phyloP scores from a whole-genome alignment of 2,888 invertebrate species.

The Polymixis lichenea region DNA sequence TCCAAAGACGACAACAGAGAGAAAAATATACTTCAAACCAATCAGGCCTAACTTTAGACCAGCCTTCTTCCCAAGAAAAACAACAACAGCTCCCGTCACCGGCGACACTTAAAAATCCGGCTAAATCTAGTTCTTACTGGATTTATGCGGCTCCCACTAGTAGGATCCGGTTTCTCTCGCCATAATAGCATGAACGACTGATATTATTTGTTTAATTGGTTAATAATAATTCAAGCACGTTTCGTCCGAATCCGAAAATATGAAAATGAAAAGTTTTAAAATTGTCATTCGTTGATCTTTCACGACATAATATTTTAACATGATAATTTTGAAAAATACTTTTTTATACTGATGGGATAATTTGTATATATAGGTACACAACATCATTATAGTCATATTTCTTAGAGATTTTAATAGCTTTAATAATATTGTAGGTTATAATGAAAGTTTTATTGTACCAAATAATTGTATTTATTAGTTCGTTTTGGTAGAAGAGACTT shows the following conservation, averaged over 20 bases:
- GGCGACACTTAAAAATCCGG: slow-evolving; percentile 68
- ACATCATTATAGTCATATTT: slow-evolving; percentile 86
- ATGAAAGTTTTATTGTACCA: slow-evolving; percentile 88
- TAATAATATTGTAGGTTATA: slow-evolving; percentile 81
- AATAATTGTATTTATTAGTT: slow-evolving; percentile 89
- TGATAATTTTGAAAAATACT: slow-evolving; percentile 55
- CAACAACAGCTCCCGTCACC: slow-evolving; percentile 74
- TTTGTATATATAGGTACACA: slow-evolving; percentile 77
- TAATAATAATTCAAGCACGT: slow-evolving; percentile 43
- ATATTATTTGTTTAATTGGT: slow-evolving; percentile 71
- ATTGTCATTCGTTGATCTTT: slow-evolving; percentile 55
- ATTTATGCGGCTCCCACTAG: slow-evolving; percentile 65
- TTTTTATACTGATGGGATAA: slow-evolving; percentile 54
- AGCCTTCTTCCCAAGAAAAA: slow-evolving; percentile 84
- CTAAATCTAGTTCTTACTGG: slow-evolving; percentile 54
- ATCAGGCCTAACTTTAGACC: slow-evolving; percentile 84
- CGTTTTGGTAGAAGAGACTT: slow-evolving; percentile 87
- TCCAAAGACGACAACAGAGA: slow-evolving; percentile 84
- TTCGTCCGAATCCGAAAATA: slow-evolving; percentile 72
- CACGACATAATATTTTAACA: slow-evolving; percentile 45
- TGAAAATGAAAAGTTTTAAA: slow-evolving; percentile 48
- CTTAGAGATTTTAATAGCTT: slow-evolving; percentile 87
- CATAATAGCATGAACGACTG: slow-evolving; percentile 78
- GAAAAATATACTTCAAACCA: slow-evolving; percentile 82
- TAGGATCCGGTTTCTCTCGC: slow-evolving; percentile 78